Conservation (phyloP, 1,140 invertebrate genomes). For the Diprion similis region DNA sequence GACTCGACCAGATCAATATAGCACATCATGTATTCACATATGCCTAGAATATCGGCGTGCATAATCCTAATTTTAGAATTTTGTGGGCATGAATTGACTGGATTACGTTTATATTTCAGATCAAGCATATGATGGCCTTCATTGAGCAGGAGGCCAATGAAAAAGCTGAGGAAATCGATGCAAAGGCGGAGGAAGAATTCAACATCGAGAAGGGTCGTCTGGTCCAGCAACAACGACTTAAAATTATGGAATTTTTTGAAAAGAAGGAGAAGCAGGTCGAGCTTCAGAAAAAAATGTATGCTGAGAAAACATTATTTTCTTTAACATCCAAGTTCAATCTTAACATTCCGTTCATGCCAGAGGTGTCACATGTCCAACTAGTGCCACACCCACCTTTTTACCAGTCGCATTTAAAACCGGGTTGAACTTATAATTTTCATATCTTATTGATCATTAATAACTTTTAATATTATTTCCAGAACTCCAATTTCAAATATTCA, state of each 20-base stretch:
- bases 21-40: neutral
- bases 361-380: slow-evolving; percentile 8
- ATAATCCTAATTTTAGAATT: neutral
- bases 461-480: too few relatives aligned
- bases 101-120: slow-evolving; percentile 68
- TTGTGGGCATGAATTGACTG: neutral
- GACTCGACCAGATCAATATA: slow-evolving; percentile 3
- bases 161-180: slow-evolving; percentile 99
- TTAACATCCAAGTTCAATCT: slow-evolving; percentile 5
- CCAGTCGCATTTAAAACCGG: neutral
- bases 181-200: slow-evolving; percentile 99
- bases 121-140: slow-evolving; percentile 99
- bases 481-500: too few relatives aligned
- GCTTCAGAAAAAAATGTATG: slow-evolving; percentile 98
- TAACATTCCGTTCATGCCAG: neutral
- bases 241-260: slow-evolving; percentile 99
- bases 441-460: too few relatives aligned
- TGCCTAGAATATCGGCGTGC: neutral
- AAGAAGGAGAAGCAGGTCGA: slow-evolving; percentile 99
- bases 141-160: slow-evolving; percentile 99
- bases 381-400: slow-evolving; percentile 17
- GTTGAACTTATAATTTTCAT: slow-evolving; percentile 17
- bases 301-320: slow-evolving; percentile 21
- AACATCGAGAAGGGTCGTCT: slow-evolving; percentile 99
- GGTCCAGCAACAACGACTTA: slow-evolving; percentile 96